Percentiles rank a stretch among this genome's conserved stretches.
phyloP scores from a whole-genome alignment of 23 tunicate genomes.

The Diplosoma virens region DNA sequence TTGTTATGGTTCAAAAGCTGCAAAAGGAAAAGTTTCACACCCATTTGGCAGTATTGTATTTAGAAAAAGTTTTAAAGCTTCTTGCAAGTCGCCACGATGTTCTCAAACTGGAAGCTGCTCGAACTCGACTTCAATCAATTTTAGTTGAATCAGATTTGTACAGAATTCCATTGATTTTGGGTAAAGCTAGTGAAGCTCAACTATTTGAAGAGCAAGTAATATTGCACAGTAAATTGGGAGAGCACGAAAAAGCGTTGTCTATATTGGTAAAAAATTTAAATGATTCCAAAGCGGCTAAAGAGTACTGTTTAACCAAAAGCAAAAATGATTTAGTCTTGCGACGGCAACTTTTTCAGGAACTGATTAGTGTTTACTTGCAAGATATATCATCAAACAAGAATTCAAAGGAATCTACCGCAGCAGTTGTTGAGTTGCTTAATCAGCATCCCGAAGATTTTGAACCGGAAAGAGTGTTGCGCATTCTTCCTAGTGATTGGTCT shows the following conservation, averaged over 20 bases:
- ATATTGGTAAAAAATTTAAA: slow-evolving; percentile 54
- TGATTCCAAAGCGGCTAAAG: slow-evolving; percentile 70
- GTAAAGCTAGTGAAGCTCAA: slow-evolving; percentile 54
- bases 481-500: slow-evolving; percentile 72
- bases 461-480: slow-evolving; percentile 46
- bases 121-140: slow-evolving; percentile 43
- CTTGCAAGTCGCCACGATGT: not conserved
- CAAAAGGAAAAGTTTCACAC: slow-evolving; percentile 89
- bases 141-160: slow-evolving; percentile 60
- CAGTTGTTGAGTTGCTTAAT: slow-evolving; percentile 59
- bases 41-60: slow-evolving; percentile 67
- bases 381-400: slow-evolving; percentile 39
- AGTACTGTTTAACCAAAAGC: slow-evolving; percentile 60
- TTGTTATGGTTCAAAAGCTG: slow-evolving; percentile 50
- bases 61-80: slow-evolving; percentile 53
- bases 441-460: slow-evolving; percentile 60
- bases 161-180: slow-evolving; percentile 55
- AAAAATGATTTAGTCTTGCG: slow-evolving; percentile 12
- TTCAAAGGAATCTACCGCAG: slow-evolving; percentile 24
- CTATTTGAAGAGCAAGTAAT: slow-evolving; percentile 78
- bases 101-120: slow-evolving; percentile 3
- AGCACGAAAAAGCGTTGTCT: slow-evolving; percentile 74
- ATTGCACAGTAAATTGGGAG: slow-evolving; percentile 67
- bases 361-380: slow-evolving; percentile 53
- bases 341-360: slow-evolving; percentile 41